phyloP scores from a whole-genome alignment of 2,888 invertebrate genomes.

The Yponomeuta evonymella region DNA sequence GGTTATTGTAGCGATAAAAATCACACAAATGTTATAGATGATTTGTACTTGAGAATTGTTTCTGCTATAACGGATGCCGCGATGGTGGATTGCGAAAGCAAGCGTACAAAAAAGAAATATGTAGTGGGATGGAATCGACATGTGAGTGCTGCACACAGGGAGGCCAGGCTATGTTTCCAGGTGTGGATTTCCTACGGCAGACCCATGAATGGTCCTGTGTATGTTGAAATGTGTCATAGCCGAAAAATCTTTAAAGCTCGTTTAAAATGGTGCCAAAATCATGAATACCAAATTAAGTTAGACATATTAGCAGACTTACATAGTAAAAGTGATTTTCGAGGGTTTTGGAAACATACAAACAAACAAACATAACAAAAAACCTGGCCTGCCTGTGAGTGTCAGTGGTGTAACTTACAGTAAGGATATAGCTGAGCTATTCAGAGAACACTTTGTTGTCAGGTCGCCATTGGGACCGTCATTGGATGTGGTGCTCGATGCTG shows the following conservation, averaged over 20 bases:
- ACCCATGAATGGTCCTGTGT: slow-evolving; percentile 17
- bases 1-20: background rate
- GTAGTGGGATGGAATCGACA: slow-evolving; percentile 22
- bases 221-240: slow-evolving; percentile 20
- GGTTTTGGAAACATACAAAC: slow-evolving; percentile 20
- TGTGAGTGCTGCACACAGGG: slow-evolving; percentile 20
- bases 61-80: slow-evolving; percentile 11
- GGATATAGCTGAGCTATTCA: slow-evolving; percentile 23
- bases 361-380: slow-evolving; percentile 17
- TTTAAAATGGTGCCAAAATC: slow-evolving; percentile 20
- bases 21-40: slow-evolving; percentile 1
- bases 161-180: slow-evolving; percentile 22
- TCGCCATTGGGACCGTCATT: slow-evolving; percentile 12
- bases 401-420: slow-evolving; percentile 13
- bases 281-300: slow-evolving; percentile 21
- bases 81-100: slow-evolving; percentile 5
- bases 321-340: slow-evolving; percentile 6
- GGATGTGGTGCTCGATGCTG: slow-evolving; percentile 9
- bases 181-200: slow-evolving; percentile 19
- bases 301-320: slow-evolving; percentile 19
- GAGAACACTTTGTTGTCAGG: slow-evolving; percentile 18
- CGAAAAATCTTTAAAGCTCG: slow-evolving; percentile 22
- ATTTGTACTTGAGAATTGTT: background rate
- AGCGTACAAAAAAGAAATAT: background rate
- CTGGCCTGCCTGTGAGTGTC: slow-evolving; percentile 18